Evolutionary conservation across 2,797 vertebrate genomes (phyloP).

Genomic region (Fundulus diaphanus): DNA sequence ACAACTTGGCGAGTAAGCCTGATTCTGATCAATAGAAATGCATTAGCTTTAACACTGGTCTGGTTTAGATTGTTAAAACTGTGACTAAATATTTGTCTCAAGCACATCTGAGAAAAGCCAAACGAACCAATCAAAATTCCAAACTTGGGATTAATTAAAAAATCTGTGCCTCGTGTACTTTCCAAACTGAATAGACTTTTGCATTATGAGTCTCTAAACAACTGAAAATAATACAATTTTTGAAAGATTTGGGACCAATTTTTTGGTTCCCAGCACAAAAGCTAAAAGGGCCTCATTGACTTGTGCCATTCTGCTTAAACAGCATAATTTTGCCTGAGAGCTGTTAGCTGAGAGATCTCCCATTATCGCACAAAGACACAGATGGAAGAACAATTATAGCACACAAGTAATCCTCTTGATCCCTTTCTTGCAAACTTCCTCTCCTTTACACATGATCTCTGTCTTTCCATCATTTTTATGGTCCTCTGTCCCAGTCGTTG

Average conservation of each 20-base stretch:
- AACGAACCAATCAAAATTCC: too few relatives aligned
- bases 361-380: conserved; percentile 18
- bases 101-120: too few relatives aligned
- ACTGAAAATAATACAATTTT: background rate
- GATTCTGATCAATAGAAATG: too few relatives aligned
- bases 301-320: background rate
- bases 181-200: background rate
- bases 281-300: background rate
- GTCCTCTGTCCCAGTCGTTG: conserved; percentile 65
- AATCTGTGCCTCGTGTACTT: background rate
- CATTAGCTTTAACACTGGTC: too few relatives aligned
- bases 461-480: conserved; percentile 56
- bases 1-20: too few relatives aligned
- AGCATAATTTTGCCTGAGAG: background rate
- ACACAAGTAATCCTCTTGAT: conserved; percentile 49
- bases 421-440: conserved; percentile 44
- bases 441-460: conserved; percentile 40
- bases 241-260: background rate
- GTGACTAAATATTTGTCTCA: too few relatives aligned
- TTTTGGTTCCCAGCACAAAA: background rate
- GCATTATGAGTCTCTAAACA: background rate
- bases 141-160: background rate
- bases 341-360: conserved; percentile 7
- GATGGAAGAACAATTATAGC: conserved; percentile 29
- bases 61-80: too few relatives aligned